A percentile compares a stretch with the other conserved stretches of the same genome.
Evolutionary conservation across 2,797 vertebrate genomes (phyloP).

Genomic region (Sylvilagus floridanus): DNA sequence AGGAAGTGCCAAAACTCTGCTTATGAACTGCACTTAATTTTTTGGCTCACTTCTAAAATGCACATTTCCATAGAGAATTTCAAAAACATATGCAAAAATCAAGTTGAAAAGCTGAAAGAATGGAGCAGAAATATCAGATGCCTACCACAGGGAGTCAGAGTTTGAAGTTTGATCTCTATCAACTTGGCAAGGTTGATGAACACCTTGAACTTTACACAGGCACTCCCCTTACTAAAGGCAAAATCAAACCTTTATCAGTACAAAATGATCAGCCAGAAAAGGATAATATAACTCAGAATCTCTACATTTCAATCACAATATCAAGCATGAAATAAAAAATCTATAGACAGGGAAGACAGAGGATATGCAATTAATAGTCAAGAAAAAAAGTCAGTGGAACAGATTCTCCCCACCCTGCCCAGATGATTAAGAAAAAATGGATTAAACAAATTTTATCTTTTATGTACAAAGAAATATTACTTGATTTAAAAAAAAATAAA

Average conservation of each 20-base stretch:
- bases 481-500: not conserved
- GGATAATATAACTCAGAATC: not conserved
- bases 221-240: not conserved
- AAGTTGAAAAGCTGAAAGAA: not conserved
- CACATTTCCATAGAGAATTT: not conserved
- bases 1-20: not conserved
- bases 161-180: not conserved
- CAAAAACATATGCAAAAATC: not conserved
- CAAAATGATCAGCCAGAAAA: not conserved
- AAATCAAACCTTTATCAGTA: not conserved
- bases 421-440: not conserved
- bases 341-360: not conserved
- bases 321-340: not conserved
- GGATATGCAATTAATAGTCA: not conserved
- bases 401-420: not conserved
- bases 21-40: not conserved
- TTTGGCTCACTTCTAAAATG: not conserved
- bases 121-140: not conserved
- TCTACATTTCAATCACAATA: not conserved
- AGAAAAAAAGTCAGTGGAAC: not conserved
- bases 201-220: not conserved
- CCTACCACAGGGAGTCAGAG: not conserved
- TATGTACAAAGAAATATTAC: conserved; percentile 14
- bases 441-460: conserved; percentile 14
- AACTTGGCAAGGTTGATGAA: not conserved